Evolutionary conservation across 2,113 vertebrate genomes (phyloP).

Genomic region (Meriones unguiculatus): DNA sequence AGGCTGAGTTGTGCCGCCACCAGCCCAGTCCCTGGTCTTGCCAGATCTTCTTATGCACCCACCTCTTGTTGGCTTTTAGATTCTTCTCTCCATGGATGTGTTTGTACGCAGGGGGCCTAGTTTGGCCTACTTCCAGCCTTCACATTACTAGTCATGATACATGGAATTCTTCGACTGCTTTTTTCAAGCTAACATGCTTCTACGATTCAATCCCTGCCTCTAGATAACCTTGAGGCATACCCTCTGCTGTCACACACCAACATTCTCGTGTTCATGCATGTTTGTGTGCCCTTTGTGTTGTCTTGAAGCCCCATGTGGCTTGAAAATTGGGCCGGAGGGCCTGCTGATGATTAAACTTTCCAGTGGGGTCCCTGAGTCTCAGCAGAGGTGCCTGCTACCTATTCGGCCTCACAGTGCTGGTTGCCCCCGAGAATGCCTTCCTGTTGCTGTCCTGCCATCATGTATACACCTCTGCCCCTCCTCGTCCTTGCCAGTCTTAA

Average conservation of each 20-base stretch:
- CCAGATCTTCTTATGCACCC: not conserved
- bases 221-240: not conserved
- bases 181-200: not conserved
- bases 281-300: not conserved
- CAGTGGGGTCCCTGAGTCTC: not conserved
- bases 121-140: slow-evolving; percentile 28
- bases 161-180: not conserved
- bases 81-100: not conserved
- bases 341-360: not conserved
- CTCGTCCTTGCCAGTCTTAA: not conserved
- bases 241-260: not conserved
- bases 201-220: not conserved
- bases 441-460: not conserved
- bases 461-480: not conserved
- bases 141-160: not conserved
- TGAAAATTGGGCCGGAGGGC: not conserved
- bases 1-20: not conserved
- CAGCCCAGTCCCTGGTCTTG: not conserved
- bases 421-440: slow-evolving; percentile 4
- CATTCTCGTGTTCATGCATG: not conserved
- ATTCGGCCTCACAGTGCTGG: not conserved
- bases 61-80: not conserved
- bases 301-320: not conserved
- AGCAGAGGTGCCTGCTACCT: not conserved
- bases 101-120: not conserved